A percentile compares a stretch with the other conserved stretches of the same genome.
Conservation (phyloP, 2,888 invertebrate genomes). For the Tachina grossa region DNA sequence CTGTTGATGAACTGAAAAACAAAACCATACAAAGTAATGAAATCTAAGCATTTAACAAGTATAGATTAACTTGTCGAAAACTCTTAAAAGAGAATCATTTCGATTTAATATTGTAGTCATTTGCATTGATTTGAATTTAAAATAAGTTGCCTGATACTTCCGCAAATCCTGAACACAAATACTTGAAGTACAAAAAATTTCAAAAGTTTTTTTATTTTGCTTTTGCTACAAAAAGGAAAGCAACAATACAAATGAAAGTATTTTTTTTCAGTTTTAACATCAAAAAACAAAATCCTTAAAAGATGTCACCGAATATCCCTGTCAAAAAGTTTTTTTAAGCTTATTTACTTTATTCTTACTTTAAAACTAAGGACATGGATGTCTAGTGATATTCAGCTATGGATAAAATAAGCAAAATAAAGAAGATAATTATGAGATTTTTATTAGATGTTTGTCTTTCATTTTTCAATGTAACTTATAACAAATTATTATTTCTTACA, state of each 20-base stretch:
- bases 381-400: slow-evolving; percentile 40
- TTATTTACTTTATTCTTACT: slow-evolving; percentile 4
- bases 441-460: too few species aligned
- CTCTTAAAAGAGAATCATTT: background rate
- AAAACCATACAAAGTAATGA: too few species aligned
- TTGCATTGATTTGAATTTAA: slow-evolving; percentile 43
- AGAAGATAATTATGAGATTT: background rate
- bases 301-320: slow-evolving; percentile 44
- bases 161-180: background rate
- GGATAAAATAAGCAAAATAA: background rate
- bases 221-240: too few species aligned
- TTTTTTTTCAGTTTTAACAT: too few species aligned
- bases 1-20: too few species aligned
- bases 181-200: background rate
- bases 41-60: too few species aligned
- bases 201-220: background rate
- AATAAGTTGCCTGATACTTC: slow-evolving; percentile 33
- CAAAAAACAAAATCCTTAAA: background rate
- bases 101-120: background rate
- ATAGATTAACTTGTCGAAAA: background rate
- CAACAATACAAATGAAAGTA: too few species aligned
- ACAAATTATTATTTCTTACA: too few species aligned
- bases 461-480: too few species aligned
- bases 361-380: background rate
- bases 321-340: slow-evolving; percentile 2